Evolutionary conservation across 2,888 invertebrate species (phyloP).

Genomic region (Rhamphomyia laevipes): DNA sequence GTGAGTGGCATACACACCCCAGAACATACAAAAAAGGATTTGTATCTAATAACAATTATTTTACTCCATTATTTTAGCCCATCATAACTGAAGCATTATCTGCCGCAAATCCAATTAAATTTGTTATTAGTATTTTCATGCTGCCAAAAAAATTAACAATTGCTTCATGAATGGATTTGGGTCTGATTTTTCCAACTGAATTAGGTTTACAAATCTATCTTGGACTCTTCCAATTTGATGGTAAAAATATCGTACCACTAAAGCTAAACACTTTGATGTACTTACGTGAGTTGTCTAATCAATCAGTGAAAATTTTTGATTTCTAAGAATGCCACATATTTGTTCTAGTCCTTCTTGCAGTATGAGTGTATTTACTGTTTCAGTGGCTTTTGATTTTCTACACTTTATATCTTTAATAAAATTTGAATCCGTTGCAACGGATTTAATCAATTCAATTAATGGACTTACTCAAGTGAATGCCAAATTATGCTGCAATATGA

Average conservation of each 20-base stretch:
- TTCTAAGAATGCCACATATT: background rate
- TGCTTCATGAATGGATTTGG: constrained; percentile 2
- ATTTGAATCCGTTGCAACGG: background rate
- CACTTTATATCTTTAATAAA: constrained; percentile 2
- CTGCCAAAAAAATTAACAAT: constrained; percentile 7
- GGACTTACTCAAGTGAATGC: background rate
- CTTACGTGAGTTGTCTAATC: constrained; percentile 1
- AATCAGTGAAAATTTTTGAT: constrained; percentile 1
- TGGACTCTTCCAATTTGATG: background rate
- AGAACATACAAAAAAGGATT: constrained; percentile 18
- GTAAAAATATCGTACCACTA: constrained; percentile 2
- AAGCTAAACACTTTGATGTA: background rate
- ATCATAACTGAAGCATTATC: constrained; percentile 23
- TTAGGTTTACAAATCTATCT: background rate
- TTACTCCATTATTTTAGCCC: constrained; percentile 17
- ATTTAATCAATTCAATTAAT: background rate
- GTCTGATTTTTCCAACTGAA: constrained; percentile 5
- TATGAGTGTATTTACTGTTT: constrained; percentile 1
- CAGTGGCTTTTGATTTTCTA: constrained; percentile 5
- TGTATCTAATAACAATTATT: constrained; percentile 14
- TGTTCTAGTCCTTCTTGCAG: constrained; percentile 1
- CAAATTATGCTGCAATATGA: background rate
- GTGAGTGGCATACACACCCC: constrained; percentile 22
- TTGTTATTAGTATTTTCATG: constrained; percentile 10
- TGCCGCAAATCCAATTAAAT: constrained; percentile 21